A percentile compares a stretch with the other conserved stretches of the same genome.
These are phyloP conservation scores for Meandrusa payeni DNA, from an alignment of 2,888 invertebrate genomes.

Conservation along the genomic window DNA sequence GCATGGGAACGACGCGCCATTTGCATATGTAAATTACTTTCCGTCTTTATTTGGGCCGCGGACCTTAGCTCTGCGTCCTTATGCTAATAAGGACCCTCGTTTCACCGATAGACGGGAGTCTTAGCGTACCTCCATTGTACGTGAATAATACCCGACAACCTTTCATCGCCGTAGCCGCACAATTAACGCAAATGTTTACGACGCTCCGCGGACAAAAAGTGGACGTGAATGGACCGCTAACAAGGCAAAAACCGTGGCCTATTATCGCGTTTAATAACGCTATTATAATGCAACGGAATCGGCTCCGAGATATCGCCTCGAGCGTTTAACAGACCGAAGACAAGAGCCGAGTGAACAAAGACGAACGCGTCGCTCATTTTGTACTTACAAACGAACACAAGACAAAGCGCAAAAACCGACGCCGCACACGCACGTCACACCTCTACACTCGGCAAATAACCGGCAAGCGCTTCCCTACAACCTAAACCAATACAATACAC, in stretches of 20 bases:
- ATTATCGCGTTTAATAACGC: constrained; percentile 51
- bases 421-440: constrained; percentile 60
- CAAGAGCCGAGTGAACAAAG: constrained; percentile 62
- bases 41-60: constrained; percentile 72
- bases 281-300: constrained; percentile 48
- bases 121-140: constrained; percentile 31
- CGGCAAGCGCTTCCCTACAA: constrained; percentile 48
- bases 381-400: constrained; percentile 62
- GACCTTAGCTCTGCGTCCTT: constrained; percentile 63
- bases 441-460: constrained; percentile 58
- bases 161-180: constrained; percentile 37
- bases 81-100: constrained; percentile 54
- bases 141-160: constrained; percentile 39
- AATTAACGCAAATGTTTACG: constrained; percentile 45
- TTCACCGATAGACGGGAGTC: constrained; percentile 28
- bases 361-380: constrained; percentile 61
- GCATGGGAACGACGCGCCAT: constrained; percentile 71
- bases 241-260: constrained; percentile 50
- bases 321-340: constrained; percentile 38
- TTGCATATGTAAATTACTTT: constrained; percentile 77
- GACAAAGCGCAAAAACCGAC: constrained; percentile 69
- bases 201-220: constrained; percentile 42
- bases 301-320: constrained; percentile 44
- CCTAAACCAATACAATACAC: too few relatives aligned
- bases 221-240: constrained; percentile 51